Conservation (phyloP, 2,113 vertebrate species). For the Passer montanus region DNA sequence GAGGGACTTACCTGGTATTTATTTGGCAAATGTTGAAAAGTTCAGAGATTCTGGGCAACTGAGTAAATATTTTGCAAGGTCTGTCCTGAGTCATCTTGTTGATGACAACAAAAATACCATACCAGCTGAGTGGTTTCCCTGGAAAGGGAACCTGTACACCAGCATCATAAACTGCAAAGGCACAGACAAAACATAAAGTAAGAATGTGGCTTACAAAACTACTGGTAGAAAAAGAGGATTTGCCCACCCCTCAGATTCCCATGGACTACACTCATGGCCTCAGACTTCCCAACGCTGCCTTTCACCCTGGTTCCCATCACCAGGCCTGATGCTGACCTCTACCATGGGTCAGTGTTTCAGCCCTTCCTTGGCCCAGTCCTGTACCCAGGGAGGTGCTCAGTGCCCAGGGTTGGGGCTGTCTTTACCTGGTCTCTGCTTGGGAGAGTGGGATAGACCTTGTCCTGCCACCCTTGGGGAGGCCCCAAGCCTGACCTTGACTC, state of each 20-base stretch:
- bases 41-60: neutral
- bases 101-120: neutral
- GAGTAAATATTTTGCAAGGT: neutral
- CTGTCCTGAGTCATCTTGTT: neutral
- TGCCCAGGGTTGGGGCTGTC: neutral
- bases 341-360: neutral
- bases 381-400: neutral
- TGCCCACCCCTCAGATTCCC: neutral
- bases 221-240: neutral
- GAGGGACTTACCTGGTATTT: neutral
- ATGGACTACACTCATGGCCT: neutral
- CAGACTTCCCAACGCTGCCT: neutral
- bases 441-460: neutral
- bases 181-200: neutral
- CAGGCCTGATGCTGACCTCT: neutral
- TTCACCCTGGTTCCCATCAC: neutral
- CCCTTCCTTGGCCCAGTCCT: neutral
- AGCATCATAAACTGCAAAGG: neutral
- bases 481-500: too few species aligned
- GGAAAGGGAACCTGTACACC: neutral
- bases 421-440: neutral
- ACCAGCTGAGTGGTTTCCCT: neutral
- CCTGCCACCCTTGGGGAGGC: fast-evolving
- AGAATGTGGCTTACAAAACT: neutral
- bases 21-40: neutral